These are phyloP conservation scores for Dysidea cf. avara DNA, from an alignment of 37 sponge, comb jelly and placozoan species.

Conservation along the genomic window DNA sequence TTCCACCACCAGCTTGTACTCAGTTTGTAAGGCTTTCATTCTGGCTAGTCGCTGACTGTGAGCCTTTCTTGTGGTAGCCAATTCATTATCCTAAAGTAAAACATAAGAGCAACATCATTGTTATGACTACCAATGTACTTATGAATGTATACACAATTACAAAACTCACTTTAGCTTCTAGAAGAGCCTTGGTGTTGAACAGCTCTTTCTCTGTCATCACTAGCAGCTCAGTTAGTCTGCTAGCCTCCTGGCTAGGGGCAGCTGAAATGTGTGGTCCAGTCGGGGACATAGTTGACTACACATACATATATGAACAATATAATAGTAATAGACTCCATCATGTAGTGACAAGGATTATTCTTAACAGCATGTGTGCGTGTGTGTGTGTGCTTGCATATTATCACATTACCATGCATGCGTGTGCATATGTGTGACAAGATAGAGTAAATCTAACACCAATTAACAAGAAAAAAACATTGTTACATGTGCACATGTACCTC, in stretches of 20 bases:
- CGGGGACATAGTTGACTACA: neutral
- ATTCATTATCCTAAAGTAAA: constrained; percentile 36
- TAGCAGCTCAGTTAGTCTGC: constrained; percentile 12
- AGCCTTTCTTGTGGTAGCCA: constrained; percentile 17
- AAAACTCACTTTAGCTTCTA: constrained; percentile 25
- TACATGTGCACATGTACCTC: too few relatives aligned
- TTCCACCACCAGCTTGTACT: constrained; percentile 52
- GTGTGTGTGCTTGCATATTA: too few relatives aligned
- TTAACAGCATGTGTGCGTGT: neutral
- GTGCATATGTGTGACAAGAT: too few relatives aligned
- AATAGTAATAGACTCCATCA: neutral
- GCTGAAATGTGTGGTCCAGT: neutral
- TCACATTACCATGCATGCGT: too few relatives aligned
- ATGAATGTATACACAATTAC: neutral
- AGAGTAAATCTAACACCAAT: too few relatives aligned
- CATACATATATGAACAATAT: neutral
- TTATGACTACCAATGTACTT: neutral
- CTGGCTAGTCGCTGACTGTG: constrained; percentile 64
- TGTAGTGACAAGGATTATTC: too few relatives aligned
- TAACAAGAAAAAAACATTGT: too few relatives aligned
- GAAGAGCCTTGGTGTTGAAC: constrained; percentile 29
- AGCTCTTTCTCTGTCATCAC: constrained; percentile 57
- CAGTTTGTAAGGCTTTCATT: constrained; percentile 47
- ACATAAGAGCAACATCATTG: neutral
- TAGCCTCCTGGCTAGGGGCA: neutral